phyloP scores from a whole-genome alignment of 2,113 vertebrate species.

The Todiramphus saurophagus region DNA sequence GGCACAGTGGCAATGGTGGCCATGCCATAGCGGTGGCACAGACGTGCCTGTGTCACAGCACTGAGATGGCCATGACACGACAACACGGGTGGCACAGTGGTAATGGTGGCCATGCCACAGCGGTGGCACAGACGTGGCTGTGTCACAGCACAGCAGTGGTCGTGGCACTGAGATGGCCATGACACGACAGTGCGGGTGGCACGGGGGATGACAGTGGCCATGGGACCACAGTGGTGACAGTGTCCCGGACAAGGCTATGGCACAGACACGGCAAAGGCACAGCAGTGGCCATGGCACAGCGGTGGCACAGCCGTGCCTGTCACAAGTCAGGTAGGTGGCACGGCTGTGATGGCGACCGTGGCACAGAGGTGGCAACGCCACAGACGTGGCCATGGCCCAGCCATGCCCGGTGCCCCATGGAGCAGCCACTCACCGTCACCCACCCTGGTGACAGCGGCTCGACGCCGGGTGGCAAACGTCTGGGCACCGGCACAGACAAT shows the following conservation, averaged over 20 bases:
- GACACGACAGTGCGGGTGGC: neutral
- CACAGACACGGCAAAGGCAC: neutral
- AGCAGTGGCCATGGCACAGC: neutral
- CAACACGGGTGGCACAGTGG: fast-evolving
- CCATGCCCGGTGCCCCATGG: fast-evolving
- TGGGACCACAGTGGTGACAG: neutral
- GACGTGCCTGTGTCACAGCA: too few species aligned
- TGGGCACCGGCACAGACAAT: neutral
- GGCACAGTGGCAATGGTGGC: neutral
- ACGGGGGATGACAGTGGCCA: neutral
- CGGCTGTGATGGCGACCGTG: neutral
- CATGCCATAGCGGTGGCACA: neutral
- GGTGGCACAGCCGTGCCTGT: neutral
- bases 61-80: neutral
- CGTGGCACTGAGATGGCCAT: neutral
- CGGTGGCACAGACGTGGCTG: too few species aligned
- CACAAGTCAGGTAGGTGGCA: too few species aligned
- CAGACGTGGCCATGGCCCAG: neutral
- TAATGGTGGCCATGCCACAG: neutral
- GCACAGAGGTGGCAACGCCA: neutral
- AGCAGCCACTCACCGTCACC: neutral
- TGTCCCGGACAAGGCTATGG: too few species aligned
- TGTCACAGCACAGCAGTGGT: too few species aligned
- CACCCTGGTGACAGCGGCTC: neutral
- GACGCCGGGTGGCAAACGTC: neutral